phyloP scores from a whole-genome alignment of 1,140 invertebrate genomes.

The Nephotettix cincticeps region DNA sequence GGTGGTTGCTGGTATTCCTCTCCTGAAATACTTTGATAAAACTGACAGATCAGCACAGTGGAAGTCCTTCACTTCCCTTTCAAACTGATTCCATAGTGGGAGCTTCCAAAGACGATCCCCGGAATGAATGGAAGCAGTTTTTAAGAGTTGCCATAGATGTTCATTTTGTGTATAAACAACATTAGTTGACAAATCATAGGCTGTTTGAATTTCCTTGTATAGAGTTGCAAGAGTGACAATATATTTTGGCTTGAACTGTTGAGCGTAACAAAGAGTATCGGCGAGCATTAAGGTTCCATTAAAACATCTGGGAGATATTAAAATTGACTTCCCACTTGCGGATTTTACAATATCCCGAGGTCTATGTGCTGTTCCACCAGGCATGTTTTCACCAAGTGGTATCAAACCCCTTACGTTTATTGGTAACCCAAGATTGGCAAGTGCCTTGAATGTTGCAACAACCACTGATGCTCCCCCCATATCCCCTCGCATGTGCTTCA shows the following conservation, averaged over 20 bases:
- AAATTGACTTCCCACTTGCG: constrained; percentile 58
- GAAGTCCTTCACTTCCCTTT: constrained; percentile 27
- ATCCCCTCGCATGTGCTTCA: constrained; percentile 63
- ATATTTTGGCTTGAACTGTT: constrained; percentile 56
- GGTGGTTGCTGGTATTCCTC: constrained; percentile 54
- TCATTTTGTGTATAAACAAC: constrained; percentile 58
- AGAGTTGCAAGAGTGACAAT: constrained; percentile 66
- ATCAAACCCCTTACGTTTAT: constrained; percentile 57
- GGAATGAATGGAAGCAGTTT: constrained; percentile 47
- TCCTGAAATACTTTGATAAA: constrained; percentile 8
- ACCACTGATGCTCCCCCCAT: constrained; percentile 70
- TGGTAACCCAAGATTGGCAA: constrained; percentile 54
- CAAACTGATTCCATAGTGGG: constrained; percentile 56
- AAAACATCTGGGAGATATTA: constrained; percentile 65
- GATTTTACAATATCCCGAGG: constrained; percentile 64
- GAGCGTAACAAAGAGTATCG: constrained; percentile 63
- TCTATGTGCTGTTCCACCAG: constrained; percentile 57
- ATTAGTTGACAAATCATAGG: constrained; percentile 54
- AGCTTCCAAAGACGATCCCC: constrained; percentile 61
- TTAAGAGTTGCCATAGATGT: constrained; percentile 42
- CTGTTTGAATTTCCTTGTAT: constrained; percentile 56
- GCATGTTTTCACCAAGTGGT: constrained; percentile 64
- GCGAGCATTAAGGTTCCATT: constrained; percentile 61
- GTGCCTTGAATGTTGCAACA: constrained; percentile 53
- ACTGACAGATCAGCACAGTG: constrained; percentile 2